Base-by-base conservation (phyloP, 2,113 vertebrate genomes). In the Epinephelus cyanopodus region DNA sequence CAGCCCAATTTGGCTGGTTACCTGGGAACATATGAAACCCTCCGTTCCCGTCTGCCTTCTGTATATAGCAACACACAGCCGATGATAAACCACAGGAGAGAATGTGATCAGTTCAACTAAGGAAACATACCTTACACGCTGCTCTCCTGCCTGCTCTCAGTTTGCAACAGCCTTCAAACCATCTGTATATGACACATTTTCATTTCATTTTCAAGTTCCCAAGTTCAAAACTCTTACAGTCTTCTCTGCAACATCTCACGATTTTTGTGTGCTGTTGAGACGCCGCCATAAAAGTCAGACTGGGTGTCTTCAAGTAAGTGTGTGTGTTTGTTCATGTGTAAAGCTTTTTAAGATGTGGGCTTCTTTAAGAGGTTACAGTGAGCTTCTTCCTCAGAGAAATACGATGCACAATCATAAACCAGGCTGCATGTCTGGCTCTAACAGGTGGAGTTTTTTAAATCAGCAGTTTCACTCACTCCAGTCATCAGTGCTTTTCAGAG, bases 1-100 rank as follows among this genome's bases (percentile, higher is more conserved):
- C 77, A 68, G 70, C 61, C 57, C 29, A 57, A 75, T 42, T 82
- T 80, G 69, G 77, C 82, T 70, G 52, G 12, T 48, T 74, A 75
- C 69, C 54, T 67, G 45, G 27, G 57, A 74, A 76, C 70, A 79
- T 76, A 85, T 54, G 82, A 67, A 85, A 81, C 47, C 25, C 61
- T 67, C 60, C 64, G 10, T 72, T 63, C 52, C 58, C 58, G 61
- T 74, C 61, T 72, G 66, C 70, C 52, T 52, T 29, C 69, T 70
- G 27, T 54, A 39, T 58, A 27, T 27, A 39, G 48, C 81, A 69
- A 66, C 45, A 54, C 61, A 58, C 23, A 42, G 50, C 39, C 25
- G 58, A 52, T 68, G 45, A 79, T n/a, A 29, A 74, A 18, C 42
- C 54, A 17, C 48, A 53, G 65, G 68, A 48, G 72, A 61, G 8